Conservation (phyloP, 2,888 invertebrate genomes). For the Pseudococcus viburni region DNA sequence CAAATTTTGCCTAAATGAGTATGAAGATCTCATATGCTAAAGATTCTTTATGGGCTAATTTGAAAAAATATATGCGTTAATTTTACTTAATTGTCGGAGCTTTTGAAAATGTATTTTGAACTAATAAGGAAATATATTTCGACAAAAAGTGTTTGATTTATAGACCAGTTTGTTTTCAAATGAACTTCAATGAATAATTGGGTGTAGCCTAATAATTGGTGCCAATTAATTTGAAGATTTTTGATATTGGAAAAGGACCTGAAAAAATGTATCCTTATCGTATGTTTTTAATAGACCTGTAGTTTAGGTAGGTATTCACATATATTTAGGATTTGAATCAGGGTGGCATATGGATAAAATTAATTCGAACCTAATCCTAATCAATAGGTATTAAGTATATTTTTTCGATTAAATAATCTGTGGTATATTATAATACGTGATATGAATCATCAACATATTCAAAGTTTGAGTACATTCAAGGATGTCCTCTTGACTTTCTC, state of each 20-base stretch:
- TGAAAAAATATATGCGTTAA: background rate
- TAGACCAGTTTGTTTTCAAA: background rate
- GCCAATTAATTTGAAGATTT: background rate
- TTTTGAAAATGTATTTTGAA: background rate
- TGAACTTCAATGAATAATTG: background rate
- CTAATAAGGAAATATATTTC: background rate
- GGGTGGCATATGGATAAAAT: too few relatives aligned
- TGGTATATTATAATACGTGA: background rate
- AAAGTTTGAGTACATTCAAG: background rate
- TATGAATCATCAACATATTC: slow-evolving; percentile 3
- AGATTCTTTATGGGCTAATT: too few relatives aligned
- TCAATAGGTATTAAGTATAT: background rate
- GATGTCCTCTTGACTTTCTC: slow-evolving; percentile 30
- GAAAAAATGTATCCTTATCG: too few relatives aligned
- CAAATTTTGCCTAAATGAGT: too few relatives aligned
- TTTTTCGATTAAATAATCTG: background rate
- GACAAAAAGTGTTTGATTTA: background rate
- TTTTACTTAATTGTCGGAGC: background rate
- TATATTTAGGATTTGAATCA: too few relatives aligned
- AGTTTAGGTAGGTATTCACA: too few relatives aligned
- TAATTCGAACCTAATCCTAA: too few relatives aligned
- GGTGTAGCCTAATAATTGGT: background rate
- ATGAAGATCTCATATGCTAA: too few relatives aligned
- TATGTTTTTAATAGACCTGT: too few relatives aligned
- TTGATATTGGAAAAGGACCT: too few relatives aligned